Evolutionary conservation across 1,140 invertebrate genomes (phyloP), one percentile per base, ranked within the genome.

Genomic region (Psilanteris sp.): DNA sequence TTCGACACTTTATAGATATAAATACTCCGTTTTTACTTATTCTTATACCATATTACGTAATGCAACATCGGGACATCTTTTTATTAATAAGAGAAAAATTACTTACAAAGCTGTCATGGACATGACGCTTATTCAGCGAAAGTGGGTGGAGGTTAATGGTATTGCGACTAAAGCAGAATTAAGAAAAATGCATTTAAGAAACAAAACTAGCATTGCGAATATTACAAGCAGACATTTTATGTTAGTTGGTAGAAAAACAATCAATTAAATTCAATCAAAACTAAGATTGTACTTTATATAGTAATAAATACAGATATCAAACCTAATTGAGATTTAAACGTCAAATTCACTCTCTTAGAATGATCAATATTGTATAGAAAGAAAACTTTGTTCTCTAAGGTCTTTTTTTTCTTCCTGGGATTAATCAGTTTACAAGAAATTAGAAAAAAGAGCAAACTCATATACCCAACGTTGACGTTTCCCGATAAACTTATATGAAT

Each of bases 141-240:
- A 62, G 37, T 71, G 55, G 46, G 46, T 61, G 52, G 55, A 71
- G 67, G 55, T 71, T 71, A 61, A 71, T 61, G 43, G 62, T 39
- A 46, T 37, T 37, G 62, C 50, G 43, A 70, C 59, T 59, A 24
- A 41, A 48, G 50, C 48, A 16, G 32, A 68, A 32, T 67, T 54
- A 26, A 57, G 36, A 68, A 70, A 59, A 70, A 24, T 57, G 41
- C 52, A 50, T n/a, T 10, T 8, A 29, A 3, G 22, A 57, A 50
- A 41, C 48, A 41, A 16, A 14, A 14, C 26, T 13, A 18, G 9
- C 15, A 27, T 52, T 34, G 39, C n/a, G n/a, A n/a, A n/a, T n/a
- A n/a, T n/a, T n/a, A n/a, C n/a, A n/a, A n/a, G n/a, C n/a, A n/a
- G n/a, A n/a, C n/a, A n/a, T n/a, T n/a, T n/a, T n/a, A n/a, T n/a